Percentiles rank a stretch among this genome's conserved stretches.
phyloP scores from a whole-genome alignment of 1,140 invertebrate species.

The Tetranychus urticae region DNA sequence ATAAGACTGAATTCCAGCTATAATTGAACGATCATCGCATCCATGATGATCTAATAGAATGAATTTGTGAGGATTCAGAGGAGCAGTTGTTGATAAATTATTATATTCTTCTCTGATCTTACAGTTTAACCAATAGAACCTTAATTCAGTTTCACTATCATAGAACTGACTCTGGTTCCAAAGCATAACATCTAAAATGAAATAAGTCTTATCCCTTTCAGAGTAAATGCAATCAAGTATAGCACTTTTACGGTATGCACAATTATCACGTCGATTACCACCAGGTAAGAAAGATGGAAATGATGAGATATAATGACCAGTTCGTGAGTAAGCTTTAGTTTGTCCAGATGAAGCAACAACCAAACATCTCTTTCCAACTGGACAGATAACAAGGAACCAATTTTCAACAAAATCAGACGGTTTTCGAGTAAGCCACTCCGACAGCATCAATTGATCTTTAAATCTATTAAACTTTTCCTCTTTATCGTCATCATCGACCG shows the following conservation, averaged over 20 bases:
- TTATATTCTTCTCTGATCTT: slow-evolving; percentile 29
- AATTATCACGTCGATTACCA: slow-evolving; percentile 23
- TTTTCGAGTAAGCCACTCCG: slow-evolving; percentile 70
- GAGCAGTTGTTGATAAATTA: slow-evolving; percentile 18
- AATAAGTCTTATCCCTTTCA: slow-evolving; percentile 35
- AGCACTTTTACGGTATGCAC: slow-evolving; percentile 10
- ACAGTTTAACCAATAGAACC: slow-evolving; percentile 45
- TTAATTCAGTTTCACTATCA: slow-evolving; percentile 52
- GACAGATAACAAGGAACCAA: slow-evolving; percentile 61
- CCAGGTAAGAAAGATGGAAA: slow-evolving; percentile 49
- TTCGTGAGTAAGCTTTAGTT: slow-evolving; percentile 44
- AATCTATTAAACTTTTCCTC: background rate
- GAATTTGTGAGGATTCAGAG: slow-evolving; percentile 29
- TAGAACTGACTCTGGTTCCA: slow-evolving; percentile 51
- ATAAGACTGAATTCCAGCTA: no score
- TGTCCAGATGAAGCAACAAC: slow-evolving; percentile 44
- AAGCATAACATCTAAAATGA: slow-evolving; percentile 50
- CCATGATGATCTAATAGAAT: slow-evolving; percentile 21
- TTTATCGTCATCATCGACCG: no score
- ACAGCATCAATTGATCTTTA: slow-evolving; percentile 38
- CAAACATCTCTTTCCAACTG: slow-evolving; percentile 47
- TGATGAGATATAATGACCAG: slow-evolving; percentile 31
- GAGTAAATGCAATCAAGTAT: slow-evolving; percentile 58
- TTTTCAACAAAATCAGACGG: slow-evolving; percentile 46
- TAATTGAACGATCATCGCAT: no score